Base-by-base conservation (phyloP, 2,888 invertebrate genomes). In the Drosophila borborema region DNA sequence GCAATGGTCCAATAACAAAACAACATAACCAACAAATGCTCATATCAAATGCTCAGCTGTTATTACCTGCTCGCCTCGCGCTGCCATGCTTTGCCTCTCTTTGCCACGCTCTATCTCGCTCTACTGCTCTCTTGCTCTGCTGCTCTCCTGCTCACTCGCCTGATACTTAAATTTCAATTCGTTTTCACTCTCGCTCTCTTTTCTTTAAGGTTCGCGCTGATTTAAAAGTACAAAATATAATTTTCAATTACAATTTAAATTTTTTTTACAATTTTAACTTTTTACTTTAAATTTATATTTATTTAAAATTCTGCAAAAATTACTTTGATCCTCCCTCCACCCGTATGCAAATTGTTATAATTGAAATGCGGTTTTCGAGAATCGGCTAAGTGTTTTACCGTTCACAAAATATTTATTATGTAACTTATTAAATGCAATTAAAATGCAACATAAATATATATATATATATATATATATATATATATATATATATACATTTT, bases 41-140 rank as follows among this genome's bases (percentile, higher is more conserved):
- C 51, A 60, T 63, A 20, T 20, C 54, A 38, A 51, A 16, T 60
- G 45, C 74, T 74, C 85, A 82, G 79, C 82, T 87, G 85, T 71
- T 87, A 68, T 85, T 60, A 41, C 73, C 72, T 64, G 53, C 18
- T 40, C 45, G 49, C 41, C 40, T 3, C 54, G 40, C 58, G 18
- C 41, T 28, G 18, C 9, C 8, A 8, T 49, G 53, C 53, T 55
- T 7, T 34, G 34, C 34, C 8, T 8, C 34, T 34, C 34, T 34
- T 7, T 34, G 34, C 9, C 34, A 4, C 55, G 38, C 64, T 51
- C 64, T 46, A 20, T 4, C 28, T 8, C 16, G 10, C 46, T 53
- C 49, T 36, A 1, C 7, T 1, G 23, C 48, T 36, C 18, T 23
- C 23, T 23, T 23, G 23, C 23, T 4, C 28, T 18, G n/a, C 7